These are phyloP conservation scores for Phaonia tiefii DNA, from an alignment of 2,888 invertebrate species.

Conservation along the genomic window DNA sequence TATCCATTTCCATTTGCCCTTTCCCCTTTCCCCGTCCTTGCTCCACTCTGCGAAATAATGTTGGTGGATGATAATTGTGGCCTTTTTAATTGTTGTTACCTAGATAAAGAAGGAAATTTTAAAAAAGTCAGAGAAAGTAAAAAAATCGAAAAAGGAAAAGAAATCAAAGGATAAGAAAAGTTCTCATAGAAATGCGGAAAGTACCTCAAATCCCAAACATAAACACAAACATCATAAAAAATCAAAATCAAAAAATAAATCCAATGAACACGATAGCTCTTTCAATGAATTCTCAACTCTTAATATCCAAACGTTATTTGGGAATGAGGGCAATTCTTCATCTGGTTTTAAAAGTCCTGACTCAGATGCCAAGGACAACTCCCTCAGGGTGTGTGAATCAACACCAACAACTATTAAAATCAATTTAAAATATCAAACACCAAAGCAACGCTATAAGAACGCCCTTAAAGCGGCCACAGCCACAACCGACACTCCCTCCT, in stretches of 20 bases:
- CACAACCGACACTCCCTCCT: slow-evolving; percentile 8
- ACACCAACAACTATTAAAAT: slow-evolving; percentile 73
- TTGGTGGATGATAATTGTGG: slow-evolving; percentile 21
- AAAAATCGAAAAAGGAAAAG: slow-evolving; percentile 70
- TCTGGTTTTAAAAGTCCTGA: slow-evolving; percentile 25
- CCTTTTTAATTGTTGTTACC: slow-evolving; percentile 1
- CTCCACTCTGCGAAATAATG: neutral
- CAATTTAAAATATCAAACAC: slow-evolving; percentile 73
- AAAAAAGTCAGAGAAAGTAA: slow-evolving; percentile 64
- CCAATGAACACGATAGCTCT: neutral
- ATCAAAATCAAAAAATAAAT: slow-evolving; percentile 56
- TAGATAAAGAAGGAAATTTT: slow-evolving; percentile 33
- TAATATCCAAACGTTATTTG: slow-evolving; percentile 22
- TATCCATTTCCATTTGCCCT: neutral
- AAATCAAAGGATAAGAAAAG: slow-evolving; percentile 69
- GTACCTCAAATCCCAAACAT: slow-evolving; percentile 64
- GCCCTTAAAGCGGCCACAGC: slow-evolving; percentile 56
- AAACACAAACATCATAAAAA: slow-evolving; percentile 65
- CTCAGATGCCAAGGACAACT: slow-evolving; percentile 17
- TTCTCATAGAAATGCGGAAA: slow-evolving; percentile 62
- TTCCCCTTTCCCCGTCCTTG: slow-evolving; percentile 4
- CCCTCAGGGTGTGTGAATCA: slow-evolving; percentile 60
- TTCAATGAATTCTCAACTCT: slow-evolving; percentile 19
- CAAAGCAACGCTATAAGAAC: slow-evolving; percentile 61
- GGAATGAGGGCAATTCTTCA: slow-evolving; percentile 9